A percentile compares a stretch with the other conserved stretches of the same genome.
Conservation (phyloP, 2,888 invertebrate species). For the Lycocerus yunnanus region DNA sequence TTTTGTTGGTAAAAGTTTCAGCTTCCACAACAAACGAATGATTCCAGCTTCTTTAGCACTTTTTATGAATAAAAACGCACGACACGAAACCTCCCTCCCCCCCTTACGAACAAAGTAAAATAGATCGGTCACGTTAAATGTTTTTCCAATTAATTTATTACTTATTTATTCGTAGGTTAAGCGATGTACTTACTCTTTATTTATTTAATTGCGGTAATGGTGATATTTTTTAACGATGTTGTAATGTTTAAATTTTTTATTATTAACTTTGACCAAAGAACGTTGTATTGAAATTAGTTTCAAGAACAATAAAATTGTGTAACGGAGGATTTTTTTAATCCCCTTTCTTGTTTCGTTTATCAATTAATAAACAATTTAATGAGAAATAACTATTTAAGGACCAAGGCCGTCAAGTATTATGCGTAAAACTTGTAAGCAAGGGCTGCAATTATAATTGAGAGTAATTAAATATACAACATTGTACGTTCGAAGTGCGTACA, state of each 20-base stretch:
- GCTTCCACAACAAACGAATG: neutral
- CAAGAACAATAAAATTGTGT: neutral
- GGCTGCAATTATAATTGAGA: too few relatives aligned
- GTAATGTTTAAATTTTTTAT: neutral
- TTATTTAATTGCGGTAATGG: slow-evolving; percentile 16
- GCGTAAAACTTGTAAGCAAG: too few relatives aligned
- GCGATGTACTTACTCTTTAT: slow-evolving; percentile 18
- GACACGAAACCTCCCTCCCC: neutral
- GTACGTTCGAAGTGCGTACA: too few relatives aligned
- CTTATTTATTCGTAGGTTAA: neutral
- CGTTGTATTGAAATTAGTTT: neutral
- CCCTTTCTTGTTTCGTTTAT: too few relatives aligned
- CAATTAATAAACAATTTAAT: too few relatives aligned
- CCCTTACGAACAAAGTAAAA: neutral
- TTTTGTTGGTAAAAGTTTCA: neutral
- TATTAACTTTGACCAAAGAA: slow-evolving; percentile 3
- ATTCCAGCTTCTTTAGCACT: neutral
- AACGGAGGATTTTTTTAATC: neutral
- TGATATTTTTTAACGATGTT: slow-evolving; percentile 18
- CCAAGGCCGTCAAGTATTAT: too few relatives aligned
- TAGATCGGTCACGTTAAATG: neutral
- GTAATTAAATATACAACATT: too few relatives aligned
- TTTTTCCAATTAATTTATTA: neutral
- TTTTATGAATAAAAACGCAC: neutral
- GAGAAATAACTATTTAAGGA: too few relatives aligned